phyloP scores from a whole-genome alignment of 1,140 invertebrate genomes.

The Laupala kohalensis region DNA sequence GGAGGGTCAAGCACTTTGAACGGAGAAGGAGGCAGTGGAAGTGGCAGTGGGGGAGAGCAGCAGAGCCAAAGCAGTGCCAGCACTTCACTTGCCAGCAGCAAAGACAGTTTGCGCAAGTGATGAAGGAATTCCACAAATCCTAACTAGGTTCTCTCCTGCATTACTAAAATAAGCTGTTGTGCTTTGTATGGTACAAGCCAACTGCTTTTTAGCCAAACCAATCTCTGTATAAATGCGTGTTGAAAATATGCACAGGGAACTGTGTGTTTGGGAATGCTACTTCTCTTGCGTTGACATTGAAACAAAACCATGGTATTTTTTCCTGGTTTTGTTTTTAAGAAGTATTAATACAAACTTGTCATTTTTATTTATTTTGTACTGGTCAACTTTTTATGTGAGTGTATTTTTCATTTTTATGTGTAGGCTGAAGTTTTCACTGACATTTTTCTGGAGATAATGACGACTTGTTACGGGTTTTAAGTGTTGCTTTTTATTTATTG shows the following conservation, averaged over 20 bases:
- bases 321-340: too few relatives aligned
- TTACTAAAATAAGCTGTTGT: background rate
- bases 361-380: background rate
- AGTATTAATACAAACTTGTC: background rate
- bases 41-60: slow-evolving; percentile 11
- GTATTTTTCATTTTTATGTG: background rate
- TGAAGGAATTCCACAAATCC: slow-evolving; percentile 7
- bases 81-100: slow-evolving; percentile 40
- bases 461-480: background rate
- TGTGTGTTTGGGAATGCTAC: background rate
- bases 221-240: background rate
- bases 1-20: slow-evolving; percentile 16
- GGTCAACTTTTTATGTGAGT: background rate
- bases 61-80: slow-evolving; percentile 18
- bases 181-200: background rate
- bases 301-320: background rate
- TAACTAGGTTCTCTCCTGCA: background rate
- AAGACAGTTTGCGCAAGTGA: slow-evolving; percentile 41
- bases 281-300: background rate
- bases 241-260: background rate
- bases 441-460: background rate
- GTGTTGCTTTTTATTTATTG: background rate
- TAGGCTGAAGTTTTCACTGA: too few relatives aligned
- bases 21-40: slow-evolving; percentile 12
- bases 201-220: background rate